Conservation (phyloP, 2,113 vertebrate species). For the Thinocorus orbignyianus region DNA sequence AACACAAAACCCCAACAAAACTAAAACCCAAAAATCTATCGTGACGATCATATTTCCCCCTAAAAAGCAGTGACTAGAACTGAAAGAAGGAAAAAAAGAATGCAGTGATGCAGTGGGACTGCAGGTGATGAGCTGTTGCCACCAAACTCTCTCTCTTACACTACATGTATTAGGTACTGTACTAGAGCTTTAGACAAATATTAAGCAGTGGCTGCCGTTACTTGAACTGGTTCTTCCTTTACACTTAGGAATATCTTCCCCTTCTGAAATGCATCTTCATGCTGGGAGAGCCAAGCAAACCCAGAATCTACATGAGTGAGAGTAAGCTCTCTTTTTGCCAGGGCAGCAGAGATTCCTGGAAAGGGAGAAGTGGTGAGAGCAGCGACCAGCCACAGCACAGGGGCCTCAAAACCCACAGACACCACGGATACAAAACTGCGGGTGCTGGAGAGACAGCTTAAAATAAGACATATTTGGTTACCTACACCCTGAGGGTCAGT, state of each 20-base stretch:
- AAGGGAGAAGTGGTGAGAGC: fast-evolving
- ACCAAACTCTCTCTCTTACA: background rate
- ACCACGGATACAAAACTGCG: background rate
- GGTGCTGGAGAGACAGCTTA: background rate
- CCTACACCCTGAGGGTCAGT: background rate
- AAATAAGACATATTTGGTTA: background rate
- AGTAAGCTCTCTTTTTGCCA: background rate
- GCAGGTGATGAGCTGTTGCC: background rate
- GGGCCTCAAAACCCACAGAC: background rate
- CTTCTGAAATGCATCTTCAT: background rate
- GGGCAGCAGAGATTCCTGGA: background rate
- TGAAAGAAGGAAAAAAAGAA: background rate
- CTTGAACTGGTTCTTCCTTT: background rate
- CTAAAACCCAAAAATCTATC: no score
- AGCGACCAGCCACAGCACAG: background rate
- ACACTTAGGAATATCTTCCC: background rate
- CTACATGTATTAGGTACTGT: background rate
- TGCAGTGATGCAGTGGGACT: background rate
- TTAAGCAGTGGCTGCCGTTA: background rate
- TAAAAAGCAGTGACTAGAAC: background rate
- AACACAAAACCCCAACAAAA: background rate
- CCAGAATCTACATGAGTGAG: background rate
- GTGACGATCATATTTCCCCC: background rate
- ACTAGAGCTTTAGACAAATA: background rate
- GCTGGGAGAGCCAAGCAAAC: background rate